Evolutionary conservation across 2,113 vertebrate species (phyloP).

Genomic region (Mustela lutreola): DNA sequence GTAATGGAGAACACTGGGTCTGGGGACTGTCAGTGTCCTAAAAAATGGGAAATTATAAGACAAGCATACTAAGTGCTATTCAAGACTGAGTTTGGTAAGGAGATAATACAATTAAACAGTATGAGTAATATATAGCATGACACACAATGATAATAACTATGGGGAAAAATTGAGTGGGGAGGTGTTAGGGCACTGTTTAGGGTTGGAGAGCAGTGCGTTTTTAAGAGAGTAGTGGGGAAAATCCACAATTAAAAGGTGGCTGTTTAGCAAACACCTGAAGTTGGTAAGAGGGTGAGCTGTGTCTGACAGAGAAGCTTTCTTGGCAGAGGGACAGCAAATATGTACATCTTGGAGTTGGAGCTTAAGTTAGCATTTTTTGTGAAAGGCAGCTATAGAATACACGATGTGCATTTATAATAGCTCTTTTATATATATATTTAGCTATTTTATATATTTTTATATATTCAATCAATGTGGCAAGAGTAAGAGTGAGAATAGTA

Average conservation of each 20-base stretch:
- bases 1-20: not conserved
- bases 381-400: not conserved
- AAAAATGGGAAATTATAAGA: constrained; percentile 4
- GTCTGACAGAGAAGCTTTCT: not conserved
- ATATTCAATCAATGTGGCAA: not conserved
- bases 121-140: not conserved
- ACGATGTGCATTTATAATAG: too few species aligned
- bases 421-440: too few species aligned
- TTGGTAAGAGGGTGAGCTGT: not conserved
- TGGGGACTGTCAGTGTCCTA: not conserved
- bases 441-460: too few species aligned
- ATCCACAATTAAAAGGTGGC: not conserved
- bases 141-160: not conserved
- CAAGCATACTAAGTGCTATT: not conserved
- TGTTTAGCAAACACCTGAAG: constrained; percentile 32
- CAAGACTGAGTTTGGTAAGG: not conserved
- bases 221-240: not conserved
- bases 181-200: not conserved
- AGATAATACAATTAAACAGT: not conserved
- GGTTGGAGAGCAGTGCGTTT: constrained; percentile 4
- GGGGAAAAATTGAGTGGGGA: not conserved
- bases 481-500: not conserved
- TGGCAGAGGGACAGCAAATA: not conserved
- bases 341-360: not conserved
- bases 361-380: not conserved